These are phyloP conservation scores for Leiothrix lutea DNA, from an alignment of 2,113 vertebrate species.

Conservation along the genomic window DNA sequence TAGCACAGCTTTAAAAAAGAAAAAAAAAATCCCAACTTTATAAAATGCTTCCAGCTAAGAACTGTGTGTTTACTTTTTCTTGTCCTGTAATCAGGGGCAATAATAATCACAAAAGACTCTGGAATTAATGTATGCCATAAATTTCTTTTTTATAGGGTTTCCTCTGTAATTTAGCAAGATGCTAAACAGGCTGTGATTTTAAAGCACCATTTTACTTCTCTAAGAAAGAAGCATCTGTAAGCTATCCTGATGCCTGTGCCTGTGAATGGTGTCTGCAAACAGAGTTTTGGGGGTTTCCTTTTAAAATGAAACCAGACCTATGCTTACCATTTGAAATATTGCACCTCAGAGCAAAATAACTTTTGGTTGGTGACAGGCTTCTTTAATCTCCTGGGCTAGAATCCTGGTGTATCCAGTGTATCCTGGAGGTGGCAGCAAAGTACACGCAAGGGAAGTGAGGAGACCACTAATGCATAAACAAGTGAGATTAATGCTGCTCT, in stretches of 20 bases:
- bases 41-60: background rate
- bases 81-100: background rate
- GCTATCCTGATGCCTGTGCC: background rate
- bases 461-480: background rate
- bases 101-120: background rate
- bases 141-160: background rate
- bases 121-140: background rate
- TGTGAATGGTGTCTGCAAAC: background rate
- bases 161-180: background rate
- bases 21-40: background rate
- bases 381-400: background rate
- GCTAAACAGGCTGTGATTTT: conserved; percentile 30
- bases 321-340: background rate
- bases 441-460: background rate
- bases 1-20: background rate
- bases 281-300: background rate
- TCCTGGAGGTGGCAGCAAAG: conserved; percentile 81
- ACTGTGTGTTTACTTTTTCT: background rate
- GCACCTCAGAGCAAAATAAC: background rate
- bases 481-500: conserved; percentile 32
- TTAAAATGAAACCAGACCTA: background rate
- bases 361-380: background rate
- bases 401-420: background rate
- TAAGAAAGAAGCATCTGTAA: background rate
- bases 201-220: conserved; percentile 11